Conservation (phyloP, 2,797 vertebrate genomes). For the Megalops cyprinoides region DNA sequence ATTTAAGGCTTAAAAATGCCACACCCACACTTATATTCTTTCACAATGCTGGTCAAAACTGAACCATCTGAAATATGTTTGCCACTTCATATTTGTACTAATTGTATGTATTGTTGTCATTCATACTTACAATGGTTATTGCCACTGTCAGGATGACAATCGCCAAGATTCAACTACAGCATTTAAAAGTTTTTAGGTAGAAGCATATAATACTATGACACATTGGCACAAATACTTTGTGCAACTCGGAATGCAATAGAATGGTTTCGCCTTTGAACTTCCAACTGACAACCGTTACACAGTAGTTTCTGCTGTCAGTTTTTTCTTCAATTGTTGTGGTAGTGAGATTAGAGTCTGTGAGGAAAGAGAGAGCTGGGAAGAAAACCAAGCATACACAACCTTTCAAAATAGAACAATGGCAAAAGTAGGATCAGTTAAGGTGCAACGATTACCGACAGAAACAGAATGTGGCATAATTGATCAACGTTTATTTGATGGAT, state of each 20-base stretch:
- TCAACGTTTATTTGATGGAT: background rate
- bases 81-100: background rate
- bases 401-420: background rate
- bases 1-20: background rate
- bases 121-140: slow-evolving; percentile 1
- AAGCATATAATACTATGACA: background rate
- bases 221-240: background rate
- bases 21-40: background rate
- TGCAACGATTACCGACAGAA: background rate
- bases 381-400: background rate
- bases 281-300: background rate
- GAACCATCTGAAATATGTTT: background rate
- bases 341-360: background rate
- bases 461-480: background rate
- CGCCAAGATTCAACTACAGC: no score
- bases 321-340: background rate
- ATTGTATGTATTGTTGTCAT: background rate
- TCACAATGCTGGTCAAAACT: background rate
- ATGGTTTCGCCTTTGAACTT: background rate
- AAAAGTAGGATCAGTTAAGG: background rate
- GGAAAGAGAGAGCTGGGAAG: background rate
- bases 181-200: no score
- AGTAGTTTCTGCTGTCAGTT: background rate
- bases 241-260: no score
- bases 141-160: background rate